A percentile compares a stretch with the other conserved stretches of the same genome.
phyloP scores from a whole-genome alignment of 2,888 invertebrate genomes.

The Eupithecia inturbata region DNA sequence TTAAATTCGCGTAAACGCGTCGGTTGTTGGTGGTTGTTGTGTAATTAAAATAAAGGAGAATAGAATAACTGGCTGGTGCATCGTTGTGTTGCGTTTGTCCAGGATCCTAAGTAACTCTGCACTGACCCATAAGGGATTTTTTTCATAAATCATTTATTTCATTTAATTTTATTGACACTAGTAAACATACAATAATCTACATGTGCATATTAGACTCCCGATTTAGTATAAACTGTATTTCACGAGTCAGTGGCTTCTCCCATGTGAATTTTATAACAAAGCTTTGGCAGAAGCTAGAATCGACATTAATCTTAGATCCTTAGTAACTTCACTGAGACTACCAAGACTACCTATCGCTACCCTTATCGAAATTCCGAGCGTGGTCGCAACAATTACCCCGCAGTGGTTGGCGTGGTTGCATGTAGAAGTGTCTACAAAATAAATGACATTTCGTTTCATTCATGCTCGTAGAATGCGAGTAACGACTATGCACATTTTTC shows the following conservation, averaged over 20 bases:
- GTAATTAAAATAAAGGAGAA: background rate
- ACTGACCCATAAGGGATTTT: too few relatives aligned
- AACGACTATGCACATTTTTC: conserved; percentile 14
- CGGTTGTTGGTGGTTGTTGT: background rate
- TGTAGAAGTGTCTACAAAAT: background rate
- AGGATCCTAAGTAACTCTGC: background rate
- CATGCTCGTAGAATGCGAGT: background rate
- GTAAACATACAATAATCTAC: too few relatives aligned
- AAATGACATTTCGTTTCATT: background rate
- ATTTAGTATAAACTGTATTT: too few relatives aligned
- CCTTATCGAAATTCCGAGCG: background rate
- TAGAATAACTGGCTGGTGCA: background rate
- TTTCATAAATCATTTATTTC: too few relatives aligned
- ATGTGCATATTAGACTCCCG: too few relatives aligned
- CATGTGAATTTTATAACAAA: too few relatives aligned
- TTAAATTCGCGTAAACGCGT: background rate
- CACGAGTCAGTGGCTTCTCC: too few relatives aligned
- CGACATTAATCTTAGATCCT: background rate
- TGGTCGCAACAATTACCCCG: background rate
- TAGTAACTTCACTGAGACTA: background rate
- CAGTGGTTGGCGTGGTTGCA: background rate
- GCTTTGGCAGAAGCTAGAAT: background rate
- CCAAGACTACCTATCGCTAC: background rate
- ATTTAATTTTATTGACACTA: too few relatives aligned
- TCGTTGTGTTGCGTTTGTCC: background rate